A percentile compares a stretch with the other conserved stretches of the same genome.
These are phyloP conservation scores for Pteria penguin DNA, from an alignment of 2,888 invertebrate species.

Conservation along the genomic window DNA sequence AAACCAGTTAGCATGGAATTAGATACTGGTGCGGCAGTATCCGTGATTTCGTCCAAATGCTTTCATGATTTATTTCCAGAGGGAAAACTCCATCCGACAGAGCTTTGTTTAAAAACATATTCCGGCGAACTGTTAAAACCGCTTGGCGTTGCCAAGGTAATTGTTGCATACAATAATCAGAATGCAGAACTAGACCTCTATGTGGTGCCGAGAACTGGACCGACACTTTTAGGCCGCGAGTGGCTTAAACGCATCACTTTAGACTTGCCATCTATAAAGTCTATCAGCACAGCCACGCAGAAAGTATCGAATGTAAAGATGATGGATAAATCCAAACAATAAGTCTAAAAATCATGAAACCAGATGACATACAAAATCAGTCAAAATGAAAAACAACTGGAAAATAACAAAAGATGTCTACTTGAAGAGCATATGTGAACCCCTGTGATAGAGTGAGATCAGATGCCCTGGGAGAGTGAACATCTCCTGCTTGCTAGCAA, in stretches of 20 bases:
- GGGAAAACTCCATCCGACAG: neutral
- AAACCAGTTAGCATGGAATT: conserved; percentile 1
- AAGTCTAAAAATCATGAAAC: too few relatives aligned
- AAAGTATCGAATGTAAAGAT: too few relatives aligned
- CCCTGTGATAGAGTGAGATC: too few relatives aligned
- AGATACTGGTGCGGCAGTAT: conserved; percentile 8
- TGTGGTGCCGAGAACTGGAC: conserved; percentile 24
- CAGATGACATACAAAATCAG: too few relatives aligned
- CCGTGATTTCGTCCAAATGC: conserved; percentile 13
- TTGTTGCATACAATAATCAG: conserved; percentile 12
- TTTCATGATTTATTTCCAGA: neutral
- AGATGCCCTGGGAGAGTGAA: too few relatives aligned
- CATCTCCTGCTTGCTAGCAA: too few relatives aligned
- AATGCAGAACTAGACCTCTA: conserved; percentile 8
- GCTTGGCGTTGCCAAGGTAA: conserved; percentile 4
- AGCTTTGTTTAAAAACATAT: conserved; percentile 20
- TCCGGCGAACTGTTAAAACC: conserved; percentile 31
- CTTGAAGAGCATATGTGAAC: too few relatives aligned
- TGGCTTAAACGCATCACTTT: conserved; percentile 18
- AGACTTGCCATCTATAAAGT: conserved; percentile 12
- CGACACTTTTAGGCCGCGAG: conserved; percentile 20
- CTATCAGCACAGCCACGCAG: neutral
- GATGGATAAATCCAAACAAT: too few relatives aligned
- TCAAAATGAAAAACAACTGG: too few relatives aligned
- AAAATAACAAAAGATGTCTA: too few relatives aligned